These are phyloP conservation scores for Agrochola circellaris DNA, from an alignment of 2,888 invertebrate species.

Conservation along the genomic window DNA sequence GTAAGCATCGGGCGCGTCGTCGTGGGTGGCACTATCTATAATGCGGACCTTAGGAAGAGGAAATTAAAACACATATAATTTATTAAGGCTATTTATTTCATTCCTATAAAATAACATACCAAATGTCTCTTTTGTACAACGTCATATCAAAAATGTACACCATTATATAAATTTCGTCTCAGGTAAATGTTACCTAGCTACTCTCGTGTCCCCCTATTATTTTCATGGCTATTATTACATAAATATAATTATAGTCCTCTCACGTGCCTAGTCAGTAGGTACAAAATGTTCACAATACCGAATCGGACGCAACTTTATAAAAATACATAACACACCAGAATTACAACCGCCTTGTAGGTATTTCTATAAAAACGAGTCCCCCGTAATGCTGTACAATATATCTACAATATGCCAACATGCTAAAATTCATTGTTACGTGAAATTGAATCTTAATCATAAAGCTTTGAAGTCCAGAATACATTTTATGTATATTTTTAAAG, in stretches of 20 bases:
- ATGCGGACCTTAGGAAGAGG: not conserved
- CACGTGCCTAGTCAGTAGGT: constrained; percentile 84
- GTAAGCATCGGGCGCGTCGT: too few species aligned
- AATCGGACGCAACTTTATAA: constrained; percentile 62
- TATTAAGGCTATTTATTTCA: constrained; percentile 91
- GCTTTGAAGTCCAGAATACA: constrained; percentile 62
- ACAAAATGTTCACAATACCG: constrained; percentile 79
- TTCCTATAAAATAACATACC: constrained; percentile 92
- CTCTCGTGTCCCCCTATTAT: constrained; percentile 80
- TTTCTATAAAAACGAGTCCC: constrained; percentile 65
- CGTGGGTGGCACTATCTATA: too few species aligned
- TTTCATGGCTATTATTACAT: constrained; percentile 83
- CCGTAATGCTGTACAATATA: constrained; percentile 84
- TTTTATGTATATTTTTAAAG: constrained; percentile 55
- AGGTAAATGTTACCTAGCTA: constrained; percentile 90
- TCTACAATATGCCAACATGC: constrained; percentile 80
- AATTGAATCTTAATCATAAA: constrained; percentile 65
- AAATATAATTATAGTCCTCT: constrained; percentile 87
- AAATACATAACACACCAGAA: constrained; percentile 63
- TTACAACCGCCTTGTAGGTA: constrained; percentile 54
- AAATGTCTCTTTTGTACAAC: constrained; percentile 91
- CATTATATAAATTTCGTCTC: constrained; percentile 90
- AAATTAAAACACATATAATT: constrained; percentile 71
- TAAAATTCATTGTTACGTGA: constrained; percentile 77
- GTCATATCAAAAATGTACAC: constrained; percentile 91